Conservation (phyloP, 2,888 invertebrate genomes). For the Sturmia bella region DNA sequence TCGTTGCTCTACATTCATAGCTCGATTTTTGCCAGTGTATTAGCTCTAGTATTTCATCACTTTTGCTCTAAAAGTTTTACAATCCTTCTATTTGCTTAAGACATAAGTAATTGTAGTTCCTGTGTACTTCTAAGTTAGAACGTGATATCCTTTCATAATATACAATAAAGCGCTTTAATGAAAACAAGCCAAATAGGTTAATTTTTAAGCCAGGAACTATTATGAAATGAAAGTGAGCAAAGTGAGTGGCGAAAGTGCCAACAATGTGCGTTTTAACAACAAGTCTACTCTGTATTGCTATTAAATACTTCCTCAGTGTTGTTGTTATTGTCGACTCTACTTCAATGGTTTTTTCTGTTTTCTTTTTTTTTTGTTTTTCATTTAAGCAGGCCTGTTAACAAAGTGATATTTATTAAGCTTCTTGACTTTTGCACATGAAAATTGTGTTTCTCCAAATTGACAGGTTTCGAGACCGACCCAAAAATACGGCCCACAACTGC, state of each 20-base stretch:
- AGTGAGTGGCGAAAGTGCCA: not conserved
- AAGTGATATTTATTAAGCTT: conserved; percentile 45
- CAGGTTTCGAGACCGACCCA: not conserved
- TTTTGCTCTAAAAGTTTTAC: too few species aligned
- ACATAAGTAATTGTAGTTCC: too few species aligned
- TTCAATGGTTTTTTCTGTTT: not conserved
- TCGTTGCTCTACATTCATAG: too few species aligned
- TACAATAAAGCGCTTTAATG: not conserved
- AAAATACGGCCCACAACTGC: not conserved
- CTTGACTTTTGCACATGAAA: conserved; percentile 33
- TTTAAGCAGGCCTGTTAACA: conserved; percentile 18
- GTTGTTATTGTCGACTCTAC: not conserved
- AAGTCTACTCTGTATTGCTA: not conserved
- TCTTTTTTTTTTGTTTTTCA: not conserved
- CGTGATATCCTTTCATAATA: not conserved
- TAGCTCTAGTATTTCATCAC: too few species aligned
- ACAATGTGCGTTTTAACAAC: conserved; percentile 23
- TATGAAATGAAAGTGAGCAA: not conserved
- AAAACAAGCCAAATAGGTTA: not conserved
- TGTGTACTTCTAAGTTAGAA: not conserved
- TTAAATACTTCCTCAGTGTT: conserved; percentile 8
- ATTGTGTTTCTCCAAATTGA: conserved; percentile 21
- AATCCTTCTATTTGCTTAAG: too few species aligned
- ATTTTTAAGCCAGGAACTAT: conserved; percentile 18
- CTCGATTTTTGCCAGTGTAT: too few species aligned